Evolutionary conservation across 2,113 vertebrate species (phyloP).

Genomic region (Aegotheles bennettii): DNA sequence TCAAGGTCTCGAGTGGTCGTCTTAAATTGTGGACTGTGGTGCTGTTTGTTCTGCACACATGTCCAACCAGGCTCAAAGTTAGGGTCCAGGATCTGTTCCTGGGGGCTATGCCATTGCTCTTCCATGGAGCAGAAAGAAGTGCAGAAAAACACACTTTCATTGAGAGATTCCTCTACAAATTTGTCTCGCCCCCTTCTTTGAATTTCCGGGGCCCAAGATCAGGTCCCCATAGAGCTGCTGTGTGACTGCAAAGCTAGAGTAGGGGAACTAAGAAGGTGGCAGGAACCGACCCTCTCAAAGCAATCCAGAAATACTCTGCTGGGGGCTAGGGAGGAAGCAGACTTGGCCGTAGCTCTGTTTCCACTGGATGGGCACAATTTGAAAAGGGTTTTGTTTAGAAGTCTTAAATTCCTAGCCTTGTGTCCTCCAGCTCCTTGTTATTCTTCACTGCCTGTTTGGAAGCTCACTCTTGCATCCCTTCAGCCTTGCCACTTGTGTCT

Average conservation of each 20-base stretch:
- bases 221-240: background rate
- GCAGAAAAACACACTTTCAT: background rate
- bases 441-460: background rate
- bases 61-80: background rate
- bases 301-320: background rate
- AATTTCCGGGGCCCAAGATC: background rate
- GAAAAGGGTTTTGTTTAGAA: background rate
- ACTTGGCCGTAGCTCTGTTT: background rate
- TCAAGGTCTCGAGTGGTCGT: background rate
- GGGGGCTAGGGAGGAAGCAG: background rate
- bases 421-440: background rate
- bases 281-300: background rate
- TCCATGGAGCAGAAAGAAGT: background rate
- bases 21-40: background rate
- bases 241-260: background rate
- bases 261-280: background rate
- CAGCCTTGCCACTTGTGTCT: background rate
- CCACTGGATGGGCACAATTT: background rate
- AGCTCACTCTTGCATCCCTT: background rate
- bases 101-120: background rate
- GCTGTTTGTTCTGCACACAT: accelerated
- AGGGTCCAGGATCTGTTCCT: background rate
- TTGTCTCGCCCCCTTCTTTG: background rate
- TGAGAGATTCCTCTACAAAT: background rate
- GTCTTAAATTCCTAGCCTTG: background rate